Evolutionary conservation across 2,797 vertebrate genomes (phyloP).

Genomic region (Oreochromis mossambicus): DNA sequence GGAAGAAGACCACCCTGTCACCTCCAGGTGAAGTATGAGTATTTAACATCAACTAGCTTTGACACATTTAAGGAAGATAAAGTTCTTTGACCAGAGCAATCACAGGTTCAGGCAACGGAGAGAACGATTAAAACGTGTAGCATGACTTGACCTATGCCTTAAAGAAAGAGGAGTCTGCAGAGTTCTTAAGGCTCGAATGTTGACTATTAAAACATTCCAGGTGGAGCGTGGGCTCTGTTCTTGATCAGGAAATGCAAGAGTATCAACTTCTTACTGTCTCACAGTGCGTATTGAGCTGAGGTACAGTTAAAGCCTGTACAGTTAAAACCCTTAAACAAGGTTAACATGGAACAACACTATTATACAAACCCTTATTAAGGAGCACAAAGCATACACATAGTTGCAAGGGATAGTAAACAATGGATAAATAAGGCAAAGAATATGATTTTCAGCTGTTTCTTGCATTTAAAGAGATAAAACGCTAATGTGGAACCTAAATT

Average conservation of each 20-base stretch:
- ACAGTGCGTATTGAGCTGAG: neutral
- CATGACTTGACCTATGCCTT: neutral
- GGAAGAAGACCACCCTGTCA: neutral
- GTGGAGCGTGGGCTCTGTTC: neutral
- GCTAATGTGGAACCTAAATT: conserved; percentile 7
- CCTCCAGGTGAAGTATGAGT: neutral
- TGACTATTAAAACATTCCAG: neutral
- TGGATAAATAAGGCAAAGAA: neutral
- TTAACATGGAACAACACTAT: neutral
- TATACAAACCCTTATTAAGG: neutral
- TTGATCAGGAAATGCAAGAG: neutral
- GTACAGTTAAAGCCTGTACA: neutral
- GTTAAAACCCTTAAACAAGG: neutral
- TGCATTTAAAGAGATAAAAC: neutral
- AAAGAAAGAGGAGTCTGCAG: neutral
- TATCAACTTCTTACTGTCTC: neutral
- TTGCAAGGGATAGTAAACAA: neutral
- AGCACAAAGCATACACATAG: neutral
- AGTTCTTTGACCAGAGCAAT: neutral
- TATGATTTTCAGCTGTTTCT: neutral
- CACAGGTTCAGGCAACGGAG: neutral
- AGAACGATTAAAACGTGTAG: neutral
- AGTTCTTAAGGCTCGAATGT: neutral
- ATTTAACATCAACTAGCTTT: neutral
- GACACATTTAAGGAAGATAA: neutral